Evolutionary conservation across 1,140 invertebrate genomes (phyloP), one percentile per base, ranked within the genome.

Genomic region (Rhysida immarginata): DNA sequence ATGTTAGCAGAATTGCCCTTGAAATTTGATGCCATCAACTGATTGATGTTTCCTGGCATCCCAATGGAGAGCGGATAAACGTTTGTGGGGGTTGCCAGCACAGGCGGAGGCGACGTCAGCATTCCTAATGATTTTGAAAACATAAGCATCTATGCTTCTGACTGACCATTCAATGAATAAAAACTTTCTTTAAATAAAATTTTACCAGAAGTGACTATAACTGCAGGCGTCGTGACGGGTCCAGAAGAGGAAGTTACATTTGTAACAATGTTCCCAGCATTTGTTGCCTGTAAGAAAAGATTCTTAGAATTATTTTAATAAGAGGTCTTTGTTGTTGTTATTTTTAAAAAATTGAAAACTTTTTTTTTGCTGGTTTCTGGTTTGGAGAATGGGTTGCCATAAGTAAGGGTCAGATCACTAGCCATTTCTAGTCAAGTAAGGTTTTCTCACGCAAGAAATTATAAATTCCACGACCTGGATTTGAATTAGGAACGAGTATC

Each of bases 1-100:
- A 51, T 11, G 21, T 25, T 20, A 26, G 23, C 23, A 26, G 49
- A 3, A 20, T 24, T 26, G 16, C 44, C 44, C 20, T 51, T 51
- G 13, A 51, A 21, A 13, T 25, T 25, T 25, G 49, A 24, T 16
- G 49, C 8, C 49, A 51, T 51, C 3, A 51, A 20, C 49, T 51
- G 49, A 20, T 46, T 46, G 44, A 46, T 5, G 20, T 8, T 46
- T 3, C 44, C 44, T n/a, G 59, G 43, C 44, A 60, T 42, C 20
- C 46, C 53, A 23, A 60, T 42, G 14, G 59, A 57, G 5, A 60
- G 45, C 14, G 51, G 45, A 26, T 58, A 29, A 44, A 60, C 53
- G 21, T 49, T 45, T 11, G 56, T n/a, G 14, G 53, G 52, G 18
- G 51, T 48, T 27, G 57, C 44, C 18, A 60, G 21, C n/a, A 60